Evolutionary conservation across 2,888 invertebrate genomes (phyloP).

Genomic region (Pelosia muscerda): DNA sequence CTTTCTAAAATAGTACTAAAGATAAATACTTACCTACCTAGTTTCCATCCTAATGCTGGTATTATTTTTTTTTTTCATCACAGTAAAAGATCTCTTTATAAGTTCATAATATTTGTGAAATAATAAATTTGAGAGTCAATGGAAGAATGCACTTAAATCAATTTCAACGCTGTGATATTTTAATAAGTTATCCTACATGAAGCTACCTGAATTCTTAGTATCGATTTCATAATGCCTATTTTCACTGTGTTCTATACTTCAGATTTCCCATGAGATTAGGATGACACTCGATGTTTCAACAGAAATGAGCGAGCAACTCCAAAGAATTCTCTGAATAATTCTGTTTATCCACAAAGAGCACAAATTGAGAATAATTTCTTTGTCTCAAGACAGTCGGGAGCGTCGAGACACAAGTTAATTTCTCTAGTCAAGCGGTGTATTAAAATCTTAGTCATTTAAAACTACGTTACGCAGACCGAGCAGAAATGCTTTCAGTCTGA

Average conservation of each 20-base stretch:
- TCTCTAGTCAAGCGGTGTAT: neutral
- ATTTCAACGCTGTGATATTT: too few relatives aligned
- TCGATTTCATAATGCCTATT: neutral
- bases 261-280: neutral
- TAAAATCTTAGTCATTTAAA: neutral
- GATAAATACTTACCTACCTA: too few relatives aligned
- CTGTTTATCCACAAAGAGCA: neutral
- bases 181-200: too few relatives aligned
- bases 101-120: too few relatives aligned
- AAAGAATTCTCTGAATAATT: neutral
- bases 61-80: too few relatives aligned
- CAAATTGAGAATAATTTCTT: constrained; percentile 6
- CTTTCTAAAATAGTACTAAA: too few relatives aligned
- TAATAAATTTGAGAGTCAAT: too few relatives aligned
- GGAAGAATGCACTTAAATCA: too few relatives aligned
- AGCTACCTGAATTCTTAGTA: neutral
- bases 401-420: neutral
- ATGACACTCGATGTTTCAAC: neutral
- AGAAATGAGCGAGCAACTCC: neutral
- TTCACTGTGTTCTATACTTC: neutral
- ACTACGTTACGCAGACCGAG: neutral
- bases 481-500: neutral
- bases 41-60: too few relatives aligned
- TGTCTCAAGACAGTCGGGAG: neutral
- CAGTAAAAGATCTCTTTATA: too few relatives aligned